phyloP scores from a whole-genome alignment of 2,113 vertebrate genomes.

The Hippocampus barbouri region DNA sequence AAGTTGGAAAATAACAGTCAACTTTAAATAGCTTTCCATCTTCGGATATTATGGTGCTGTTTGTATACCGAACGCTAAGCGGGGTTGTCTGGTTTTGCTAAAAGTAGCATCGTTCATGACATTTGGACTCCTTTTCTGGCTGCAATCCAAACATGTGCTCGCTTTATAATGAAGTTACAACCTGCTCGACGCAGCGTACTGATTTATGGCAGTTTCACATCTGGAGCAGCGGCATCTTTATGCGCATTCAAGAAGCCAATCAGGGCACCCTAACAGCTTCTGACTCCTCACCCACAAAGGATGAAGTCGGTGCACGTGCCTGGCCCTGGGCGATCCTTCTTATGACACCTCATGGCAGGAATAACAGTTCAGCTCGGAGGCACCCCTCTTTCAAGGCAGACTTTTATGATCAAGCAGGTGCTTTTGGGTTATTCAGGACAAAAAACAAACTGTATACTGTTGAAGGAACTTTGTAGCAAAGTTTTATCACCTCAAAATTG shows the following conservation, averaged over 20 bases:
- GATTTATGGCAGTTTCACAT: slow-evolving; percentile 24
- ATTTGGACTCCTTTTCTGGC: not conserved
- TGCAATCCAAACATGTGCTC: not conserved
- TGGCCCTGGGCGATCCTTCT: slow-evolving; percentile 38
- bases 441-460: not conserved
- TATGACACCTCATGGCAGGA: slow-evolving; percentile 39
- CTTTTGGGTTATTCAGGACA: not conserved
- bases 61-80: not conserved
- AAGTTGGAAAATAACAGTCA: not conserved
- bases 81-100: not conserved
- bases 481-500: not conserved
- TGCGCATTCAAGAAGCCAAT: slow-evolving; percentile 20
- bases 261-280: slow-evolving; percentile 8
- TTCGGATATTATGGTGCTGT: not conserved
- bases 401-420: slow-evolving; percentile 36
- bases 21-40: not conserved
- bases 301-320: slow-evolving; percentile 25
- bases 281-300: slow-evolving; percentile 21
- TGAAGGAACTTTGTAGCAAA: not conserved
- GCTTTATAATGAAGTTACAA: not conserved
- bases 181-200: not conserved
- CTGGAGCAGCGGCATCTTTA: slow-evolving; percentile 25
- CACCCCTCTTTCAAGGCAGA: not conserved
- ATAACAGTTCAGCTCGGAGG: slow-evolving; percentile 37
- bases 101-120: not conserved